Evolutionary conservation across 1,140 invertebrate genomes (phyloP).

Genomic region (Hetaerina americana): DNA sequence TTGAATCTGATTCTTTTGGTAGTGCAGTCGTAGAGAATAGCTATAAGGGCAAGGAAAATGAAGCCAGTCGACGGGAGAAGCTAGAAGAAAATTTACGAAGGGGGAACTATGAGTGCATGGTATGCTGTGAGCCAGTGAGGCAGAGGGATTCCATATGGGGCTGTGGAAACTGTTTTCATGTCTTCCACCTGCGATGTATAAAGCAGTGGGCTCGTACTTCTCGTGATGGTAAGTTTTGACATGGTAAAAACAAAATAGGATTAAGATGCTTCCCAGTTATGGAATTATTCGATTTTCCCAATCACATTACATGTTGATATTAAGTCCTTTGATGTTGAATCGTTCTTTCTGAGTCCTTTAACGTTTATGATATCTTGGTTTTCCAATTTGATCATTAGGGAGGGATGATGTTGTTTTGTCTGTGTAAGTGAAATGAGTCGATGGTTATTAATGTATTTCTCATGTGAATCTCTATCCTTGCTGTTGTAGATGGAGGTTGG

Average conservation of each 20-base stretch:
- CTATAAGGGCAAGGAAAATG: not conserved
- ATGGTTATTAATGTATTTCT: conserved; percentile 4
- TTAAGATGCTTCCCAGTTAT: too few species aligned
- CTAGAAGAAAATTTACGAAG: conserved; percentile 66
- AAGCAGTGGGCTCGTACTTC: conserved; percentile 82
- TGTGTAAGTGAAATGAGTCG: not conserved
- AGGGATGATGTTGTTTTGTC: not conserved
- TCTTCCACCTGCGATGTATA: conserved; percentile 79
- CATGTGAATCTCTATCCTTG: too few species aligned
- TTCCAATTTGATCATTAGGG: too few species aligned
- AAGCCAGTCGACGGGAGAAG: conserved; percentile 40
- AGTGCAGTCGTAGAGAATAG: not conserved
- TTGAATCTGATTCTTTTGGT: too few species aligned
- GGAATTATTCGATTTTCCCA: too few species aligned
- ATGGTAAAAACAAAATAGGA: not conserved
- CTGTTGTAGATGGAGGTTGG: conserved; percentile 58
- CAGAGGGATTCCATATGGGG: conserved; percentile 74
- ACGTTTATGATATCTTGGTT: too few species aligned
- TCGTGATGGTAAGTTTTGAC: conserved; percentile 40
- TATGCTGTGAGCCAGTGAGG: conserved; percentile 77
- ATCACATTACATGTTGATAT: too few species aligned
- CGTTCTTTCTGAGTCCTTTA: too few species aligned
- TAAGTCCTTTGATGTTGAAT: too few species aligned
- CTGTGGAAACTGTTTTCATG: conserved; percentile 80
- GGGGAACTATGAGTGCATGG: conserved; percentile 74